These are phyloP conservation scores for Antedon bifida DNA, from an alignment of 35 echinoderm and acorn worm genomes.

Conservation along the genomic window DNA sequence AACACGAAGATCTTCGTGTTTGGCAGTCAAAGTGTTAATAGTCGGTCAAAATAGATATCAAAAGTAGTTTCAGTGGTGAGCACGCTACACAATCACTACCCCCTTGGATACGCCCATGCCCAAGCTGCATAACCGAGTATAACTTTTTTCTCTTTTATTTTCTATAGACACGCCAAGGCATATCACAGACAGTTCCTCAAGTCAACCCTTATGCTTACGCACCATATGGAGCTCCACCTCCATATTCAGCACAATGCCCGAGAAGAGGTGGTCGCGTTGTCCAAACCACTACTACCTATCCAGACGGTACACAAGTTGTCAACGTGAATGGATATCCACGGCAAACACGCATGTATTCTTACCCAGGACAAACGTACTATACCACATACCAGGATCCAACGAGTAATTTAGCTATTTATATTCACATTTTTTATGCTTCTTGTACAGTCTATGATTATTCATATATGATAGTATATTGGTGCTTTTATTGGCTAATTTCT, in stretches of 20 bases:
- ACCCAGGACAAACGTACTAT: conserved; percentile 34
- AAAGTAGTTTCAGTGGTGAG: no score
- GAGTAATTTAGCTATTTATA: neutral
- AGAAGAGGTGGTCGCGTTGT: neutral
- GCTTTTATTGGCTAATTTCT: neutral
- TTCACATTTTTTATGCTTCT: no score
- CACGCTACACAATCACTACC: no score
- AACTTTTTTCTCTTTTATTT: neutral
- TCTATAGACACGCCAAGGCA: neutral
- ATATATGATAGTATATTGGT: no score
- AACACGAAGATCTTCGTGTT: no score
- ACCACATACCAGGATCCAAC: conserved; percentile 14
- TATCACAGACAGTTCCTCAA: neutral
- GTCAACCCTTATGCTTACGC: neutral
- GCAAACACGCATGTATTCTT: conserved; percentile 23
- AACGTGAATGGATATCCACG: conserved; percentile 2
- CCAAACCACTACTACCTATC: conserved; percentile 20
- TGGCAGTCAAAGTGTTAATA: no score
- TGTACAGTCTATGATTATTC: no score
- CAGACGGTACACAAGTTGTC: neutral
- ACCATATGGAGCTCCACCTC: conserved; percentile 23
- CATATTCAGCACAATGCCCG: conserved; percentile 1
- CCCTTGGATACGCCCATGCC: no score
- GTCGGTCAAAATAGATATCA: no score
- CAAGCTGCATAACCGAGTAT: no score